phyloP scores from a whole-genome alignment of 2,113 vertebrate species.

The Sigmodon hispidus region DNA sequence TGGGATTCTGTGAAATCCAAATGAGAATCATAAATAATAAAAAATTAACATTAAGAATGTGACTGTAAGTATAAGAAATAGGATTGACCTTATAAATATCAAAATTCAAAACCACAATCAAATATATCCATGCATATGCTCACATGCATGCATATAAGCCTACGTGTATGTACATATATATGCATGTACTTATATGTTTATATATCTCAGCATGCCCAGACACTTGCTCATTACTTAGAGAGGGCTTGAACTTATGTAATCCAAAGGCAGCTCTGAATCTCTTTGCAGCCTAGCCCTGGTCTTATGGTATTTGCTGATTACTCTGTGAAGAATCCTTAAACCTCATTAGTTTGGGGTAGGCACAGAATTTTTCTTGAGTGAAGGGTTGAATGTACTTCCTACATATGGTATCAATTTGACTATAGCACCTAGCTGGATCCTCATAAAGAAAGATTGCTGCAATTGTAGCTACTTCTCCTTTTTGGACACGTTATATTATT shows the following conservation, averaged over 20 bases:
- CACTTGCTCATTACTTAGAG: conserved; percentile 77
- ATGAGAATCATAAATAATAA: conserved; percentile 77
- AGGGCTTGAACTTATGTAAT: conserved; percentile 79
- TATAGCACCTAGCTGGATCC: conserved; percentile 83
- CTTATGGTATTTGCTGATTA: conserved; percentile 83
- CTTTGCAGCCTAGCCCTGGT: conserved; percentile 74
- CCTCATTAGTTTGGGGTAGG: conserved; percentile 80
- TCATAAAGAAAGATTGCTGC: conserved; percentile 81
- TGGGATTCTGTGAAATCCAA: conserved; percentile 80
- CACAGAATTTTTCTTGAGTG: conserved; percentile 82
- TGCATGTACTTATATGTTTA: not conserved
- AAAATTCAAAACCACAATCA: conserved; percentile 68
- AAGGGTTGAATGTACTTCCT: conserved; percentile 83
- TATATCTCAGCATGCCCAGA: conserved; percentile 62
- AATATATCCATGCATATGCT: not conserved
- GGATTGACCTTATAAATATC: conserved; percentile 65
- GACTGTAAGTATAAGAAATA: conserved; percentile 80
- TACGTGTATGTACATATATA: not conserved
- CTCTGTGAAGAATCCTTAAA: conserved; percentile 84
- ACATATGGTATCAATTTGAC: conserved; percentile 84
- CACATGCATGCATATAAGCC: no score
- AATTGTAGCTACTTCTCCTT: conserved; percentile 68
- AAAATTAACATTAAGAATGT: conserved; percentile 64
- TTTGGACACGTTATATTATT: conserved; percentile 85
- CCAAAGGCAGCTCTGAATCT: conserved; percentile 78